Evolutionary conservation across 2,113 vertebrate species (phyloP).

Genomic region (Astur gentilis): DNA sequence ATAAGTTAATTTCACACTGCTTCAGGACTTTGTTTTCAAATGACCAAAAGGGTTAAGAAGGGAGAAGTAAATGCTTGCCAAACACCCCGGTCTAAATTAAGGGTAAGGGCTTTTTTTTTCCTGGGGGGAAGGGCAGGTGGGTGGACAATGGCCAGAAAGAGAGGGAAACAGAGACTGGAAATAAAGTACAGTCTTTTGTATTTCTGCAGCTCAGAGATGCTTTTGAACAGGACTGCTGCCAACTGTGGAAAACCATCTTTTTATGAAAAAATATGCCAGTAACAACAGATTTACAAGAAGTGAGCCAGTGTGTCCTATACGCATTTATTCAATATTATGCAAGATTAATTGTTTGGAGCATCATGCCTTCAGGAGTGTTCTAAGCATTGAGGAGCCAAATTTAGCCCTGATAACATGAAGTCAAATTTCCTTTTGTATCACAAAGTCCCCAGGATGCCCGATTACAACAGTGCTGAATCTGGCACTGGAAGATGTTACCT

Average conservation of each 20-base stretch:
- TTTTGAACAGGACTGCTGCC: slow-evolving; percentile 1
- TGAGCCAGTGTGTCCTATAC: not conserved
- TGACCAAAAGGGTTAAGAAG: slow-evolving; percentile 18
- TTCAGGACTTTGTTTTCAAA: slow-evolving; percentile 44
- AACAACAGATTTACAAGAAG: not conserved
- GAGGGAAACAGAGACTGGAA: not conserved
- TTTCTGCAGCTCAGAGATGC: not conserved
- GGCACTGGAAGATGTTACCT: slow-evolving; percentile 39
- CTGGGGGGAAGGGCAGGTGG: not conserved
- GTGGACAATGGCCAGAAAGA: not conserved
- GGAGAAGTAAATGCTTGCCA: slow-evolving; percentile 18
- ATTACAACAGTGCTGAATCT: slow-evolving; percentile 36
- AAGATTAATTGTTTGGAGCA: slow-evolving; percentile 32
- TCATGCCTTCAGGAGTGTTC: slow-evolving; percentile 17
- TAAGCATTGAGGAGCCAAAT: slow-evolving; percentile 4
- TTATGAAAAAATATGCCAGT: slow-evolving; percentile 13
- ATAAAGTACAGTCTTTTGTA: not conserved
- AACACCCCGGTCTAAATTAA: not conserved
- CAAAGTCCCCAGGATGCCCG: slow-evolving; percentile 13
- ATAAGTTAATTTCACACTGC: slow-evolving; percentile 60
- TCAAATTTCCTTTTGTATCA: slow-evolving; percentile 50
- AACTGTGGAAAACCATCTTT: slow-evolving; percentile 11
- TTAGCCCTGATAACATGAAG: slow-evolving; percentile 33
- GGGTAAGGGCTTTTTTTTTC: not conserved
- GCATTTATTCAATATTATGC: not conserved